Base-by-base conservation (phyloP, 2,113 vertebrate genomes). In the Macquaria australasica region DNA sequence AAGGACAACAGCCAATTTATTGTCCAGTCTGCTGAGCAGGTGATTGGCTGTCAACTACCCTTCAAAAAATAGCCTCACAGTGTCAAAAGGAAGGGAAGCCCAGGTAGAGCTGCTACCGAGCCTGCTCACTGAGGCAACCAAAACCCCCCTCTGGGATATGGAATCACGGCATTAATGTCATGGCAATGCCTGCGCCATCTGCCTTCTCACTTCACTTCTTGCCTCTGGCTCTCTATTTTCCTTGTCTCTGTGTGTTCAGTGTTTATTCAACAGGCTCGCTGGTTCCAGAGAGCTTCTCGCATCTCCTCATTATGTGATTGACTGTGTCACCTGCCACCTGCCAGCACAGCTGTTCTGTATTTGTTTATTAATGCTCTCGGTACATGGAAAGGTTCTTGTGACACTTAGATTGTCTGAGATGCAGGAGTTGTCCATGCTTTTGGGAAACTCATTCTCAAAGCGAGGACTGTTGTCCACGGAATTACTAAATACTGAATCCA, bases 261-360 rank as follows among this genome's bases (percentile, higher is more conserved):
- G 80, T 81, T 89, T 84, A 82, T 77, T 83, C 63, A 76, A 55
- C 56, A 60, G 70, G 62, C 15, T 70, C 3, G 3, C 34, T 48
- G 59, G 50, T 74, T 78, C 69, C 82, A 77, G 28, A 63, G 39
- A 83, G 20, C 28, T 34, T 53, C 59, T 77, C 21, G 0, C 48
- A 51, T 69, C 73, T 66, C 43, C 73, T 80, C 45, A 70, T 86
- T 73, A 79, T 18, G 71, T 83, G 76, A 83, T 39, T 73, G 77
- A 87, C 82, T 75, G 66, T 78, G 82, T 73, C 88, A 79, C 55
- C 74, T 82, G 80, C 78, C 77, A 89, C 73, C 83, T 88, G 83
- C 63, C 78, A 58, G 21, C 60, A 51, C 72, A 81, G 83, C 81
- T 84, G 83, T 20, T 78, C 66, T 41, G 59, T 20, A 69, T 87